A percentile compares a stretch with the other conserved stretches of the same genome.
These are phyloP conservation scores for Onychomys torridus DNA, from an alignment of 2,797 vertebrate species.

Conservation along the genomic window DNA sequence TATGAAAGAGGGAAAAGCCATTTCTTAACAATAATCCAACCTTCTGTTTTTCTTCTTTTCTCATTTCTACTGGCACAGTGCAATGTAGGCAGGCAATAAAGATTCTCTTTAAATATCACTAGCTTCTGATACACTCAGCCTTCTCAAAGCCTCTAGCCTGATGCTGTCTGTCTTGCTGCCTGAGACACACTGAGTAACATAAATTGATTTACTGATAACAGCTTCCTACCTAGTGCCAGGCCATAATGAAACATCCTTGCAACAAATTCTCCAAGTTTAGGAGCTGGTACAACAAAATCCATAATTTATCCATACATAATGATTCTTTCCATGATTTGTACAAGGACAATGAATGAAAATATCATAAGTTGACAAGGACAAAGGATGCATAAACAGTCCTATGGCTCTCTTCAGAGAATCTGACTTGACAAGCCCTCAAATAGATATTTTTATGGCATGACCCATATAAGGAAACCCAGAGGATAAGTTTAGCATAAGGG, in stretches of 20 bases:
- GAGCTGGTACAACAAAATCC: slow-evolving; percentile 54
- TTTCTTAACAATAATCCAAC: slow-evolving; percentile 55
- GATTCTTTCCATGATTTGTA: slow-evolving; percentile 56
- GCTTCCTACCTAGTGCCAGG: slow-evolving; percentile 48
- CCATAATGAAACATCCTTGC: slow-evolving; percentile 21
- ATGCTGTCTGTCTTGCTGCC: slow-evolving; percentile 54
- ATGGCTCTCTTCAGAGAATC: slow-evolving; percentile 64
- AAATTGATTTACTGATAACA: slow-evolving; percentile 67
- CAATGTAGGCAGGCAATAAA: slow-evolving; percentile 32
- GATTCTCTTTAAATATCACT: slow-evolving; percentile 39
- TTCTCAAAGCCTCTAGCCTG: slow-evolving; percentile 22
- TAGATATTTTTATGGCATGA: slow-evolving; percentile 72
- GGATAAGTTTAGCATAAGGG: slow-evolving; percentile 61
- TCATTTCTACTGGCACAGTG: slow-evolving; percentile 30
- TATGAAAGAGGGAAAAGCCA: slow-evolving; percentile 22
- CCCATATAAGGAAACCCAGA: slow-evolving; percentile 74
- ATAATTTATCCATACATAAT: slow-evolving; percentile 68
- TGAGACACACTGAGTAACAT: slow-evolving; percentile 59
- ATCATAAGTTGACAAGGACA: slow-evolving; percentile 71
- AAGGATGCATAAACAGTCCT: slow-evolving; percentile 63
- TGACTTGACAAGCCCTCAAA: slow-evolving; percentile 65
- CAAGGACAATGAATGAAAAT: slow-evolving; percentile 71
- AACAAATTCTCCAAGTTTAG: slow-evolving; percentile 62
- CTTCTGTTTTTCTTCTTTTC: slow-evolving; percentile 62
- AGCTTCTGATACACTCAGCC: slow-evolving; percentile 20